A percentile compares a stretch with the other conserved stretches of the same genome.
These are phyloP conservation scores for Chelonoidis abingdonii DNA, from an alignment of 2,113 vertebrate species.

Conservation along the genomic window DNA sequence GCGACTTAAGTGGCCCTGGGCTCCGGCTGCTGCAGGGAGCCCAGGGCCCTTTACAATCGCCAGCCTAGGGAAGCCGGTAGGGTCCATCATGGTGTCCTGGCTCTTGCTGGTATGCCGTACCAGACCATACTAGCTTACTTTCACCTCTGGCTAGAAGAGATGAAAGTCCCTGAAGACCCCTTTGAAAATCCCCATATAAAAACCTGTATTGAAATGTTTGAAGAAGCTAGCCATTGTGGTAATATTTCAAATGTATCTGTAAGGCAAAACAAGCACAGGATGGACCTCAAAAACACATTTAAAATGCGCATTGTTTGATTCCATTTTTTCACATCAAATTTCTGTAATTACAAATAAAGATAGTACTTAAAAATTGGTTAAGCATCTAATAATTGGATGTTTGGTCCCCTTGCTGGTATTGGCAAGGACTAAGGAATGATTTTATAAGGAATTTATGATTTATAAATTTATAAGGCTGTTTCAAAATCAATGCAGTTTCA, in stretches of 20 bases:
- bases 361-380: conserved; percentile 31
- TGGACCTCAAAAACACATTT: background rate
- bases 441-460: background rate
- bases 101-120: too few relatives aligned
- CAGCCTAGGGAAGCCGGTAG: too few relatives aligned
- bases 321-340: background rate
- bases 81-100: too few relatives aligned
- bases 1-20: too few relatives aligned
- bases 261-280: background rate
- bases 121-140: too few relatives aligned
- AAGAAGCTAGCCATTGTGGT: background rate
- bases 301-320: background rate
- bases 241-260: background rate
- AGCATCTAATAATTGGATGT: conserved; percentile 20
- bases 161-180: background rate
- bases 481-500: conserved; percentile 43
- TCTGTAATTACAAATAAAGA: conserved; percentile 19
- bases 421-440: conserved; percentile 20
- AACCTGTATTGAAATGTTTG: background rate
- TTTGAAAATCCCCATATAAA: background rate
- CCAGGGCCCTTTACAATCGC: too few relatives aligned
- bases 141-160: background rate
- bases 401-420: conserved; percentile 1
- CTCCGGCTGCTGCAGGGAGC: too few relatives aligned
- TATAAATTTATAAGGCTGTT: conserved; percentile 18